These are phyloP conservation scores for Lophotis ruficrista DNA, from an alignment of 2,113 vertebrate species.

Conservation along the genomic window DNA sequence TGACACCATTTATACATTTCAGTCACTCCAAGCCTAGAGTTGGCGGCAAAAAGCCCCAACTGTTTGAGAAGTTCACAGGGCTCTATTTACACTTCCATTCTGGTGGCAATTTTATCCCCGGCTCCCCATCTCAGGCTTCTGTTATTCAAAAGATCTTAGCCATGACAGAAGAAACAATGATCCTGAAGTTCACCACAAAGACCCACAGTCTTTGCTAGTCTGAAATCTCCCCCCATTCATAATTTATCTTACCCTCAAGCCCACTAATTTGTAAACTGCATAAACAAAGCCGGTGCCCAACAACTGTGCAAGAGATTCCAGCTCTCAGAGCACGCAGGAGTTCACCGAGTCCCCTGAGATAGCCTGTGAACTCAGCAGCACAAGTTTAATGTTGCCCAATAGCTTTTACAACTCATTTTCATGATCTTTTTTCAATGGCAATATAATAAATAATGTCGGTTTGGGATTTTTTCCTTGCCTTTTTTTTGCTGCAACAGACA, in stretches of 20 bases:
- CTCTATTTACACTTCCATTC: slow-evolving; percentile 1
- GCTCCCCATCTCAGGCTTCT: neutral
- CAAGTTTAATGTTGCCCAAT: slow-evolving; percentile 68
- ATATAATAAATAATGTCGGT: slow-evolving; percentile 57
- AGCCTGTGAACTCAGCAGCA: slow-evolving; percentile 60
- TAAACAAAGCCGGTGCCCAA: slow-evolving; percentile 58
- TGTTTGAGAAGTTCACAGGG: neutral
- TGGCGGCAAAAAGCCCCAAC: neutral
- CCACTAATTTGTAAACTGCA: slow-evolving; percentile 62
- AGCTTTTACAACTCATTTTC: slow-evolving; percentile 62
- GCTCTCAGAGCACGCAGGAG: neutral
- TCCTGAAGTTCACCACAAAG: slow-evolving; percentile 17
- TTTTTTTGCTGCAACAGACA: neutral
- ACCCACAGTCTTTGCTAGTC: neutral
- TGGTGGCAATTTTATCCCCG: neutral
- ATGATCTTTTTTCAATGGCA: slow-evolving; percentile 59
- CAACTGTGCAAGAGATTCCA: slow-evolving; percentile 23
- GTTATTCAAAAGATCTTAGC: slow-evolving; percentile 16
- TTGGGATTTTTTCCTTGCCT: neutral
- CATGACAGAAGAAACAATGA: slow-evolving; percentile 44
- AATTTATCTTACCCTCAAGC: slow-evolving; percentile 67
- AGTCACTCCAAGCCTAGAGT: neutral
- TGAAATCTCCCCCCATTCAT: slow-evolving; percentile 27
- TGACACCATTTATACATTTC: neutral
- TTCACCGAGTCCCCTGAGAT: slow-evolving; percentile 57